Percentiles rank a stretch among this genome's conserved stretches.
Evolutionary conservation across 2,113 vertebrate species (phyloP).

Genomic region (Galeopterus variegatus): DNA sequence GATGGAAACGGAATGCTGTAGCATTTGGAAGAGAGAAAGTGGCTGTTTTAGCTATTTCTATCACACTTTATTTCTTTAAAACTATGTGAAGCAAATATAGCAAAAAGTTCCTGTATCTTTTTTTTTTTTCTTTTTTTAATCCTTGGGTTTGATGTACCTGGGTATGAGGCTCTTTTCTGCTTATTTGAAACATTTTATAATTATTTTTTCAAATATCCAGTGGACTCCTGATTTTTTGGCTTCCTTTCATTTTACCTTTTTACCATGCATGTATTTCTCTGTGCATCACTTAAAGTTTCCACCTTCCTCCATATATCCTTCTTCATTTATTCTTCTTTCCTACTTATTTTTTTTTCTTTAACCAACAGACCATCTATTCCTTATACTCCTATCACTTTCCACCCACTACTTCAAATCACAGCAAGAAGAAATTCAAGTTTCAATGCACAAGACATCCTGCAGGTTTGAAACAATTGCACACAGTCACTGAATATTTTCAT

Average conservation of each 20-base stretch:
- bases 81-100: not conserved
- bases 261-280: not conserved
- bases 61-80: not conserved
- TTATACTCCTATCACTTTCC: not conserved
- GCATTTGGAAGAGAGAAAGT: not conserved
- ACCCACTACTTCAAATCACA: not conserved
- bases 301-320: not conserved
- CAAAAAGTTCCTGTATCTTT: not conserved
- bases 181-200: not conserved
- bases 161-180: not conserved
- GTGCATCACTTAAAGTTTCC: not conserved
- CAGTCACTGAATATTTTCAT: not conserved
- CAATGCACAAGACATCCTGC: not conserved
- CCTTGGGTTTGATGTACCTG: not conserved
- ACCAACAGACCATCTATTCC: not conserved
- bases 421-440: not conserved
- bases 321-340: not conserved
- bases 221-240: not conserved
- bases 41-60: not conserved
- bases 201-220: not conserved
- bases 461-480: not conserved
- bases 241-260: not conserved
- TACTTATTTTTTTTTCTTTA: not conserved
- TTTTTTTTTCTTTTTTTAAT: not conserved
- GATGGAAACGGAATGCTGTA: not conserved